Evolutionary conservation across 2,888 invertebrate genomes (phyloP).

Genomic region (Drosophila austrosaltans): DNA sequence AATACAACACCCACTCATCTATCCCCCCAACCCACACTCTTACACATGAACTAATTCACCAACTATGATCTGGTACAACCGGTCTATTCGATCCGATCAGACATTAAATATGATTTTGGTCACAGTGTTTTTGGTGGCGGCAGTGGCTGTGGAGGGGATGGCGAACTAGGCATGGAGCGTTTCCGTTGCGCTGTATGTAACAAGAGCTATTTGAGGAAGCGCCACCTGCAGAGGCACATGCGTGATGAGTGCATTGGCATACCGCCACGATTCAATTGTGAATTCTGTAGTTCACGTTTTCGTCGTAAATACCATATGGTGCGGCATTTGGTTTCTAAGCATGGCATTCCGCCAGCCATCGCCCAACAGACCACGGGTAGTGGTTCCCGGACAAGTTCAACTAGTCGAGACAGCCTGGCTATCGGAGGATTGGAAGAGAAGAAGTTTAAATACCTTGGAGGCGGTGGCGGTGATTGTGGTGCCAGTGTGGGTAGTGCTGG

Average conservation of each 20-base stretch:
- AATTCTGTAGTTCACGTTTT: conserved; percentile 84
- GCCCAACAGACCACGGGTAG: conserved; percentile 76
- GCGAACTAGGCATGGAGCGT: conserved; percentile 75
- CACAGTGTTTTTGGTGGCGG: conserved; percentile 60
- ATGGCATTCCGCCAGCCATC: conserved; percentile 80
- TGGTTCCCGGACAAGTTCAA: conserved; percentile 49
- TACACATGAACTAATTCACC: conserved; percentile 18
- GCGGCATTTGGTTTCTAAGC: conserved; percentile 84
- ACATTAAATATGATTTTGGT: conserved; percentile 58
- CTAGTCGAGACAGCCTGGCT: conserved; percentile 40
- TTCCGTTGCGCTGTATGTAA: conserved; percentile 85
- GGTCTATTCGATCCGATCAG: conserved; percentile 26
- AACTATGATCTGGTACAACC: conserved; percentile 4
- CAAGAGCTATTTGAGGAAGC: conserved; percentile 86
- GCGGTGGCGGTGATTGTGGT: conserved; percentile 17
- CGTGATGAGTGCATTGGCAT: conserved; percentile 85
- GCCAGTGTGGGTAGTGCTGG: conserved; percentile 66
- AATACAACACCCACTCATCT: conserved; percentile 38
- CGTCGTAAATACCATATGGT: conserved; percentile 85
- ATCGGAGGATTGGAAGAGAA: neutral
- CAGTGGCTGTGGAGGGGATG: conserved; percentile 7
- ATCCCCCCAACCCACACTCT: conserved; percentile 35
- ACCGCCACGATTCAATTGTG: conserved; percentile 85
- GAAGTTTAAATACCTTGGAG: neutral
- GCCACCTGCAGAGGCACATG: conserved; percentile 86